Evolutionary conservation across 2,888 invertebrate species (phyloP), one percentile per base, ranked within the genome.

Genomic region (Palloptera scutellata): DNA sequence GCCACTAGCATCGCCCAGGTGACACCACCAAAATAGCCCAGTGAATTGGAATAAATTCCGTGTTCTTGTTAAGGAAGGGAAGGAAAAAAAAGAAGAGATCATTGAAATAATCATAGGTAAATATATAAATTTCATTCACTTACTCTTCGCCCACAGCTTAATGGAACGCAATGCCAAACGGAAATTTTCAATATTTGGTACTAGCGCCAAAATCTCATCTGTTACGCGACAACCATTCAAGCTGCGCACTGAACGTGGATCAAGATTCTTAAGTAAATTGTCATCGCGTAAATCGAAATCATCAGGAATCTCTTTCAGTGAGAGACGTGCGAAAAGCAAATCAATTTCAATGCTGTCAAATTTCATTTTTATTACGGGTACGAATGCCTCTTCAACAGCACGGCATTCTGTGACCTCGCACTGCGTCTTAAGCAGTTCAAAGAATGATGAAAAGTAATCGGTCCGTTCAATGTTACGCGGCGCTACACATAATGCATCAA

Each of bases 1-100:
- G 99, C 99, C 0, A 98, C 98, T 65, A 99, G 86, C 96, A 99
- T 99, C 1, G 99, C 99, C 99, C 99, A 99, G 0, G 98, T 97
- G 11, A 99, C 98, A 70, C 99, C 99, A 62, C 98, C 98, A 62
- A 99, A 90, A 85, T 97, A 99, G 54, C 99, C 99, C 76, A 99
- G 87, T 0, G 94, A 95, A 88, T 99, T 99, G 61, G 98, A 98
- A 87, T 99, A 99, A 75, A 99, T 96, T 64, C 98, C 97, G 86
- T 94, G 95, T 78, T 91, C 96, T 95, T 83, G 48, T 83, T 84
- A 72, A 64, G 69, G 70, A 69, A 73, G 30, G 8, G 4, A 45
- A 12, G 43, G 41, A 72, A 68, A 61, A 57, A 65, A 48, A 30
- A 48, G 52, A 45, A 51, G 55, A 54, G 66, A 61, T 66, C 42